These are phyloP conservation scores for Molorchus minor DNA, from an alignment of 2,888 invertebrate genomes.

Conservation along the genomic window DNA sequence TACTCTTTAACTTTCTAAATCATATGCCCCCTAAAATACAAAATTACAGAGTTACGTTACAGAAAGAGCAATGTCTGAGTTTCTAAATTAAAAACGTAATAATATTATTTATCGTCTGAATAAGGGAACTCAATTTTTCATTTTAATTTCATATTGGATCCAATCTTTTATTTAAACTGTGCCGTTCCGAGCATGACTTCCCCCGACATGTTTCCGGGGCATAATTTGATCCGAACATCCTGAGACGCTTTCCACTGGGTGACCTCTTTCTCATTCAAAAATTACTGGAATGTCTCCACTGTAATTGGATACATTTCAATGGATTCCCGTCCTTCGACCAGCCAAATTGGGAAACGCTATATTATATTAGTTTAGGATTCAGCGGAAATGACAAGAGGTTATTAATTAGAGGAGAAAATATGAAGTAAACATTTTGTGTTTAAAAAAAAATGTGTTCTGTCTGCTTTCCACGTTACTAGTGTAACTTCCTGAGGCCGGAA, in stretches of 20 bases:
- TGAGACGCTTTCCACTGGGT: conserved; percentile 30
- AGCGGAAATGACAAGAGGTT: conserved; percentile 5
- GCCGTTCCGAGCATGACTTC: conserved; percentile 21
- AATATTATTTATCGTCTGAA: conserved; percentile 6
- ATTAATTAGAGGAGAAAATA: conserved; percentile 1
- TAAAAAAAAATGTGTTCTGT: too few relatives aligned
- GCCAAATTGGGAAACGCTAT: conserved; percentile 12
- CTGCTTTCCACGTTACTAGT: too few relatives aligned
- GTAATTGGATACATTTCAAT: conserved; percentile 35
- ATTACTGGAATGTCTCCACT: conserved; percentile 27
- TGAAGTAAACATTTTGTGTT: too few relatives aligned
- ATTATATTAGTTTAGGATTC: conserved; percentile 3
- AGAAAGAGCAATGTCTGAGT: neutral
- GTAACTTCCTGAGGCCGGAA: too few relatives aligned
- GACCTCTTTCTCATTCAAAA: conserved; percentile 34
- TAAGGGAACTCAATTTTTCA: neutral
- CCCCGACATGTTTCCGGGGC: conserved; percentile 26
- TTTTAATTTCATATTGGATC: conserved; percentile 8
- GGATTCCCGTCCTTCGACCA: conserved; percentile 13
- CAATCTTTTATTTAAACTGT: conserved; percentile 23
- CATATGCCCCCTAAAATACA: neutral
- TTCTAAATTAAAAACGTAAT: conserved; percentile 1
- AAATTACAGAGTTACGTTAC: neutral
- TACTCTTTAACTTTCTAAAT: neutral
- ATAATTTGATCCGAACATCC: conserved; percentile 32